These are phyloP conservation scores for Brienomyrus longianalis DNA, from an alignment of 2,113 vertebrate genomes.

Conservation along the genomic window DNA sequence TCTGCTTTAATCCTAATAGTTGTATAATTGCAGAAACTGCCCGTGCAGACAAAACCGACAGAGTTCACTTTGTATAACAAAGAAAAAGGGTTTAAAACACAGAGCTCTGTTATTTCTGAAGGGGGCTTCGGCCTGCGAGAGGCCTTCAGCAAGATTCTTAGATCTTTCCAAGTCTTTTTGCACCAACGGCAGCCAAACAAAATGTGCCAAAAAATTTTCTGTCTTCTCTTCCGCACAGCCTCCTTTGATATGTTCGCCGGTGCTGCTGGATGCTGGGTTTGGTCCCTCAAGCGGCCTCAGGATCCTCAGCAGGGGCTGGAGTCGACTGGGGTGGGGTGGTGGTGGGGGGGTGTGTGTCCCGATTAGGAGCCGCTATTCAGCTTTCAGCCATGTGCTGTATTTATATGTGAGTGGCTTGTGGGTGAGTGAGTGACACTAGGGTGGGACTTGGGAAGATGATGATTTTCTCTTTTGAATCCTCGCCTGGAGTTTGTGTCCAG, in stretches of 20 bases:
- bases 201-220: neutral
- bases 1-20: conserved; percentile 40
- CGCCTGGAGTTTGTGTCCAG: conserved; percentile 8
- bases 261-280: neutral
- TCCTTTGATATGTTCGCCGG: neutral
- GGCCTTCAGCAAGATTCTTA: neutral
- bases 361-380: neutral
- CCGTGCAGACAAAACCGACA: neutral
- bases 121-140: neutral
- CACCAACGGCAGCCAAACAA: neutral
- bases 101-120: conserved; percentile 12
- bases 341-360: neutral
- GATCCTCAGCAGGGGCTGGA: neutral
- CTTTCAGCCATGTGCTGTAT: neutral
- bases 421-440: conserved; percentile 1
- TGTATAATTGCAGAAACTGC: conserved; percentile 32
- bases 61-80: conserved; percentile 5
- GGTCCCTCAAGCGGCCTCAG: neutral
- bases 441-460: neutral
- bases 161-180: neutral
- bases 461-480: conserved; percentile 15
- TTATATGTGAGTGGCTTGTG: conserved; percentile 6
- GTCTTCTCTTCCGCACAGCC: neutral
- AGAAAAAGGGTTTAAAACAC: conserved; percentile 17
- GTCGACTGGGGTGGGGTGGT: neutral